These are phyloP conservation scores for Mesembrinibis cayennensis DNA, from an alignment of 2,113 vertebrate species.

Conservation along the genomic window DNA sequence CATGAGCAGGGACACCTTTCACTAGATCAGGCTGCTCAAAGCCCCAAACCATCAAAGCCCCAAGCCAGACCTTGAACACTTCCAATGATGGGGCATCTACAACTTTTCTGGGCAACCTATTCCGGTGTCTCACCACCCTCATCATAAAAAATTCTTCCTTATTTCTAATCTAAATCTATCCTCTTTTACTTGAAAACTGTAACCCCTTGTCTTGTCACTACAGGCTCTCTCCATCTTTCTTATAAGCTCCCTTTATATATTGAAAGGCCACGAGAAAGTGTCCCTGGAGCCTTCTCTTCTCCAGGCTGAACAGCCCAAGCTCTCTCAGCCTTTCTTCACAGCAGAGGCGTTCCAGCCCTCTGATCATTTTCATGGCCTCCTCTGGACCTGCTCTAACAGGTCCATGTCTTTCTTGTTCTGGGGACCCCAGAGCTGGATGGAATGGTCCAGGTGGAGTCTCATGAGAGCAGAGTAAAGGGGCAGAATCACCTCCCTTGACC, in stretches of 20 bases:
- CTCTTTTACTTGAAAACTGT: neutral
- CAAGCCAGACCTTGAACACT: neutral
- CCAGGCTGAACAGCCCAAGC: neutral
- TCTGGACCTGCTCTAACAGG: too few relatives aligned
- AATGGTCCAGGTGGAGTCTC: too few relatives aligned
- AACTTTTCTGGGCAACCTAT: neutral
- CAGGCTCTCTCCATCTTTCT: rapidly evolving
- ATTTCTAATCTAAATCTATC: neutral
- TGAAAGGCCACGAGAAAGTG: neutral
- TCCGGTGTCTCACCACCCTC: neutral
- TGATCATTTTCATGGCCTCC: too few relatives aligned
- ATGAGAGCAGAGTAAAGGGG: neutral
- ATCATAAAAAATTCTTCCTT: too few relatives aligned
- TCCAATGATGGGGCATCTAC: neutral
- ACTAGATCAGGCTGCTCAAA: neutral
- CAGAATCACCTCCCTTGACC: neutral
- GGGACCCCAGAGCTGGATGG: too few relatives aligned
- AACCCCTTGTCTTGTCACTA: neutral
- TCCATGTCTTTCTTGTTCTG: too few relatives aligned
- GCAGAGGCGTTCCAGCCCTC: neutral
- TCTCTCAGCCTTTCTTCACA: neutral
- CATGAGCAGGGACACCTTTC: neutral
- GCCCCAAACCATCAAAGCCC: too few relatives aligned
- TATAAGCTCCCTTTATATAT: neutral
- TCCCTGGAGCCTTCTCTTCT: neutral